Conservation (phyloP, 2,113 vertebrate genomes). For the Spea bombifrons region DNA sequence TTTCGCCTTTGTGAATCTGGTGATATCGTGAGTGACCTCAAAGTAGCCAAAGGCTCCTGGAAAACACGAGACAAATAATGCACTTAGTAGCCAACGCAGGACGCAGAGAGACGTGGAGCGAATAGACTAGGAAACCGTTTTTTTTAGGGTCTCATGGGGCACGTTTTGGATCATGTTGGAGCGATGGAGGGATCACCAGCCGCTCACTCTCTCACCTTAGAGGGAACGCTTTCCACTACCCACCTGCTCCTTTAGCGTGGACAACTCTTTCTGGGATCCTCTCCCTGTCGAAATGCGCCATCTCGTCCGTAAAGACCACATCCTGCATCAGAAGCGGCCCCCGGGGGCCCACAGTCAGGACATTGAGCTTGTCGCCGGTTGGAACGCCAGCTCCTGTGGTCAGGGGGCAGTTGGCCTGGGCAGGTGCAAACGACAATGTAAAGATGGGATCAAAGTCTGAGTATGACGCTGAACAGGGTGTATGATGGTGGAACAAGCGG, state of each 20-base stretch:
- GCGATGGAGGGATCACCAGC: no score
- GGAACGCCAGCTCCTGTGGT: slow-evolving; percentile 68
- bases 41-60: slow-evolving; percentile 95
- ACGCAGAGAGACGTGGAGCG: no score
- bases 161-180: no score
- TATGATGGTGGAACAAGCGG: no score
- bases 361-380: slow-evolving; percentile 71
- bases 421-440: neutral
- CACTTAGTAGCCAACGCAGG: no score
- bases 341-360: slow-evolving; percentile 61
- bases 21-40: slow-evolving; percentile 94
- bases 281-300: slow-evolving; percentile 68
- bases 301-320: slow-evolving; percentile 67
- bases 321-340: slow-evolving; percentile 66
- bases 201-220: no score
- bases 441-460: no score
- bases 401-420: neutral
- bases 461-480: no score
- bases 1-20: slow-evolving; percentile 82
- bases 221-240: neutral
- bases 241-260: slow-evolving; percentile 71
- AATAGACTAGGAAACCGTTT: no score
- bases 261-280: slow-evolving; percentile 66
- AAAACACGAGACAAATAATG: slow-evolving; percentile 7
- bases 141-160: no score